Evolutionary conservation across 2,113 vertebrate species (phyloP).

Genomic region (Mus spicilegus): DNA sequence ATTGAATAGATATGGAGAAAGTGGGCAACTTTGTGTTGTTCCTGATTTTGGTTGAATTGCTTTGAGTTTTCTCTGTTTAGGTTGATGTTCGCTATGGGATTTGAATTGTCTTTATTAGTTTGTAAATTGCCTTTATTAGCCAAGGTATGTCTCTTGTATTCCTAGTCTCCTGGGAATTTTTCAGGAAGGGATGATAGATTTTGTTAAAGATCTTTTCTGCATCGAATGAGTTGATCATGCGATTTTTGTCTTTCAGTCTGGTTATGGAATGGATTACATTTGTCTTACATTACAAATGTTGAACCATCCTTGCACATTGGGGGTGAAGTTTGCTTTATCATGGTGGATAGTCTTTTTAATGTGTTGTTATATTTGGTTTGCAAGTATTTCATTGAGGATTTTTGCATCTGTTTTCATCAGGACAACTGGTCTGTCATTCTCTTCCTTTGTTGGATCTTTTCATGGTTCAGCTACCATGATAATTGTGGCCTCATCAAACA

Average conservation of each 20-base stretch:
- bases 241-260: too few relatives aligned
- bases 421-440: not conserved
- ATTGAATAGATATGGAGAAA: too few relatives aligned
- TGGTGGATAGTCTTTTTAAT: not conserved
- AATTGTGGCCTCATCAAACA: not conserved
- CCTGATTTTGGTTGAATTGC: too few relatives aligned
- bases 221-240: too few relatives aligned
- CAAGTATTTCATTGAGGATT: not conserved
- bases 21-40: too few relatives aligned
- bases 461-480: not conserved
- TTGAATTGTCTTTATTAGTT: not conserved
- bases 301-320: too few relatives aligned
- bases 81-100: not conserved
- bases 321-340: not conserved
- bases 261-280: too few relatives aligned
- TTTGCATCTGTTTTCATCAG: not conserved
- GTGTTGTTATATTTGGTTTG: not conserved
- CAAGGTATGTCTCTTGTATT: not conserved
- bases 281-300: too few relatives aligned
- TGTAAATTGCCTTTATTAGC: not conserved
- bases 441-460: not conserved
- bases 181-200: not conserved
- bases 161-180: not conserved
- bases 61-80: too few relatives aligned
- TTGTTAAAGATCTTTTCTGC: not conserved